Conservation (phyloP, 2,113 vertebrate species). For the Microtus montanus region DNA sequence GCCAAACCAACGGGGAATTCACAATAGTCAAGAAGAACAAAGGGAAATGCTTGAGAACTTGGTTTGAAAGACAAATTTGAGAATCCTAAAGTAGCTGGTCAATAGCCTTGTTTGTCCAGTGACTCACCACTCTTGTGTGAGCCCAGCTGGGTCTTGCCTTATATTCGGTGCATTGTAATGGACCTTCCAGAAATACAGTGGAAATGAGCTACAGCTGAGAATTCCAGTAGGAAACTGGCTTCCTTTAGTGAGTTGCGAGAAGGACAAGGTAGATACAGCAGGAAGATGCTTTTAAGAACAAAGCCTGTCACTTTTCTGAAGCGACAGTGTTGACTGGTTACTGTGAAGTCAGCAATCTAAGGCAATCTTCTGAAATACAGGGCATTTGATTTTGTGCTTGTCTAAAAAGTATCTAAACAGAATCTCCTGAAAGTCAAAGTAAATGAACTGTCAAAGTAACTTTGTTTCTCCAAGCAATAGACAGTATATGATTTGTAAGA, state of each 20-base stretch:
- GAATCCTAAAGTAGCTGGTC: not conserved
- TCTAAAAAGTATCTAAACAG: constrained; percentile 55
- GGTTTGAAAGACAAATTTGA: not conserved
- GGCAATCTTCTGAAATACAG: constrained; percentile 3
- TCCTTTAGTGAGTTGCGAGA: not conserved
- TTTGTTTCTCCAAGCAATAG: constrained; percentile 33
- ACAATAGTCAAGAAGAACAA: not conserved
- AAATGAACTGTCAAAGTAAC: constrained; percentile 25
- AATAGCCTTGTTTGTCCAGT: not conserved
- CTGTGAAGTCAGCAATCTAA: constrained; percentile 7
- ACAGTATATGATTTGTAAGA: constrained; percentile 3
- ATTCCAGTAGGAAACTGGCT: not conserved
- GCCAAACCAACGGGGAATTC: not conserved
- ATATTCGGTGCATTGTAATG: not conserved
- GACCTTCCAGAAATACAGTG: constrained; percentile 1
- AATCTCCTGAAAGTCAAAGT: not conserved
- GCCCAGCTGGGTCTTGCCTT: not conserved
- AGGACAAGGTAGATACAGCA: not conserved
- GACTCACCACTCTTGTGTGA: not conserved
- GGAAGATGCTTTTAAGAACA: not conserved
- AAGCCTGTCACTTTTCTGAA: not conserved
- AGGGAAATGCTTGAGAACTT: not conserved
- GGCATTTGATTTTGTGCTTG: constrained; percentile 20
- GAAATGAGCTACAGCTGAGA: not conserved
- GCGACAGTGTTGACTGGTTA: not conserved